These are phyloP conservation scores for Diabrotica virgifera DNA, from an alignment of 1,140 invertebrate genomes.

Conservation along the genomic window DNA sequence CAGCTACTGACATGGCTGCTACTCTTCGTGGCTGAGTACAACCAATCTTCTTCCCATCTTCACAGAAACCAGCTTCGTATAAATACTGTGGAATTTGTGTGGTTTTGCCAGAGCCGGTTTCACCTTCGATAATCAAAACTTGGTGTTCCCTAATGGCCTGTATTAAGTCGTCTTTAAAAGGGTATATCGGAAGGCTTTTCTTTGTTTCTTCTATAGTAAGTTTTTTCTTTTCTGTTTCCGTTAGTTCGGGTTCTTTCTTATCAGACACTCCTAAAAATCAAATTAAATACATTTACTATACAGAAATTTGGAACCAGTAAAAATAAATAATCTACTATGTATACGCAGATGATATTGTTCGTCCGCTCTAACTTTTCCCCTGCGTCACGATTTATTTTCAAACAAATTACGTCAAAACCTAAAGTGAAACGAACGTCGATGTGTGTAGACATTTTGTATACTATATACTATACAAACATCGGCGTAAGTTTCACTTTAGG, in stretches of 20 bases:
- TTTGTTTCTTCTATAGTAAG: slow-evolving; percentile 89
- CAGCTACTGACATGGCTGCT: slow-evolving; percentile 99
- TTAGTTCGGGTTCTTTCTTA: slow-evolving; percentile 55
- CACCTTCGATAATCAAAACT: slow-evolving; percentile 91
- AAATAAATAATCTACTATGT: too few relatives aligned
- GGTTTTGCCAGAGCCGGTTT: slow-evolving; percentile 97
- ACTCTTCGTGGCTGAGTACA: slow-evolving; percentile 97
- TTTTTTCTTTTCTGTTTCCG: slow-evolving; percentile 72
- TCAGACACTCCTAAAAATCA: slow-evolving; percentile 33
- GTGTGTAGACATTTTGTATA: too few relatives aligned
- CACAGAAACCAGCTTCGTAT: slow-evolving; percentile 84
- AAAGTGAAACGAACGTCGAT: too few relatives aligned
- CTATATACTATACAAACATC: too few relatives aligned
- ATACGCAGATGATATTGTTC: too few relatives aligned
- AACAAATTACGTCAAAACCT: too few relatives aligned
- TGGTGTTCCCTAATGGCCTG: slow-evolving; percentile 87
- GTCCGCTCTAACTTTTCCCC: too few relatives aligned
- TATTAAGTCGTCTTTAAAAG: slow-evolving; percentile 87
- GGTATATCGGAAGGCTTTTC: slow-evolving; percentile 90
- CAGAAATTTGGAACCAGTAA: too few relatives aligned
- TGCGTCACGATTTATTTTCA: too few relatives aligned
- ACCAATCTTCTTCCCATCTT: slow-evolving; percentile 78
- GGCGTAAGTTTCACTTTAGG: too few relatives aligned
- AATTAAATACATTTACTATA: too few relatives aligned
- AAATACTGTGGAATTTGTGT: slow-evolving; percentile 99